Evolutionary conservation across 2,888 invertebrate genomes (phyloP).

Genomic region (Eupithecia exiguata): DNA sequence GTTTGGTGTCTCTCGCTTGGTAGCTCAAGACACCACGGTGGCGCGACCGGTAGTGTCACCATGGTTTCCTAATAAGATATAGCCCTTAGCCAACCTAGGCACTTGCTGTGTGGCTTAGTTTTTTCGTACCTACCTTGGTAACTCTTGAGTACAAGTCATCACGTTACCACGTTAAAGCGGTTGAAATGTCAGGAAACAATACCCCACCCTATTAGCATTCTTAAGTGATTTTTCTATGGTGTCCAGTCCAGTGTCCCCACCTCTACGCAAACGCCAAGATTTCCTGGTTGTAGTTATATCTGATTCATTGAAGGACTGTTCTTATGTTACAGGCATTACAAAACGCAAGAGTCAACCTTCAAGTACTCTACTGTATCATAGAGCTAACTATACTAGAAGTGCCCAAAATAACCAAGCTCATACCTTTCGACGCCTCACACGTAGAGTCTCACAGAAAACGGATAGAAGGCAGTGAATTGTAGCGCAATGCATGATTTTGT

Average conservation of each 20-base stretch:
- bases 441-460: slow-evolving; percentile 58
- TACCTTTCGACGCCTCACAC: slow-evolving; percentile 61
- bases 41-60: too few relatives aligned
- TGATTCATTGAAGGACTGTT: background rate
- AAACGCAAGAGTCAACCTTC: slow-evolving; percentile 68
- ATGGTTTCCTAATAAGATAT: too few relatives aligned
- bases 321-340: slow-evolving; percentile 66
- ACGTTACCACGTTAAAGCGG: too few relatives aligned
- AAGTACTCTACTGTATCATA: slow-evolving; percentile 73
- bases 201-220: background rate
- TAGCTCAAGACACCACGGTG: too few relatives aligned
- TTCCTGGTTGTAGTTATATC: background rate
- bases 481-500: slow-evolving; percentile 34
- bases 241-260: too few relatives aligned
- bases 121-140: too few relatives aligned
- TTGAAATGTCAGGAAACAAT: too few relatives aligned
- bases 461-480: slow-evolving; percentile 35
- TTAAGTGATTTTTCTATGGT: too few relatives aligned
- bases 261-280: background rate
- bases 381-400: slow-evolving; percentile 68
- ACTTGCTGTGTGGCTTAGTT: too few relatives aligned
- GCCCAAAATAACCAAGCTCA: slow-evolving; percentile 67
- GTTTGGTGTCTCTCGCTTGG: too few relatives aligned
- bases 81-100: too few relatives aligned
- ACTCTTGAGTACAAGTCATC: too few relatives aligned